Conservation (phyloP, 2,797 vertebrate species). For the Oreochromis mossambicus region DNA sequence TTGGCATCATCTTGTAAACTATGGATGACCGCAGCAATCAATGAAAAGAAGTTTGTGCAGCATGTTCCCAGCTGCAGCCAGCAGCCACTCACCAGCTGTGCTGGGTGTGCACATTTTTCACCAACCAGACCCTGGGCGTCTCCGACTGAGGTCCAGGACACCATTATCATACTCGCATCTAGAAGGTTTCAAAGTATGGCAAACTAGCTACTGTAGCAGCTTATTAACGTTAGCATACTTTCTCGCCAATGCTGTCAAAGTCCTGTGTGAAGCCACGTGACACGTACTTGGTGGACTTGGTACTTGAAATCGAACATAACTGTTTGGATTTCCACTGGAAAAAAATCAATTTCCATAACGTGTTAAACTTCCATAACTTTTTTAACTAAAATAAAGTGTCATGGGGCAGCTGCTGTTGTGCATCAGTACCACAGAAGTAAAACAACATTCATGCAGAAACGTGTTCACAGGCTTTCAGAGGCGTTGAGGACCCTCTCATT, state of each 20-base stretch:
- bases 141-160: neutral
- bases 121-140: too few relatives aligned
- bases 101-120: too few relatives aligned
- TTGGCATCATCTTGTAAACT: neutral
- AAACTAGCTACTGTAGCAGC: too few relatives aligned
- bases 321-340: neutral
- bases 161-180: neutral
- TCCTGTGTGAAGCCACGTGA: neutral
- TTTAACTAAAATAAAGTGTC: accelerated
- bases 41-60: neutral
- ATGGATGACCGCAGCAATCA: neutral
- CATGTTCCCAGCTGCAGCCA: too few relatives aligned
- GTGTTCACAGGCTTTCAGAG: neutral
- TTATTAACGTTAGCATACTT: neutral
- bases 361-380: neutral
- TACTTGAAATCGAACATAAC: neutral
- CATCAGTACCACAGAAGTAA: neutral
- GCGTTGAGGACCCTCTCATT: neutral
- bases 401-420: neutral
- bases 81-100: too few relatives aligned
- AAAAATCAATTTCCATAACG: neutral
- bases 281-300: neutral
- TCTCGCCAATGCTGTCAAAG: neutral
- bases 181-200: neutral
- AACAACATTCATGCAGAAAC: neutral